phyloP scores from a whole-genome alignment of 2,888 invertebrate species.

The Cryptus armator region DNA sequence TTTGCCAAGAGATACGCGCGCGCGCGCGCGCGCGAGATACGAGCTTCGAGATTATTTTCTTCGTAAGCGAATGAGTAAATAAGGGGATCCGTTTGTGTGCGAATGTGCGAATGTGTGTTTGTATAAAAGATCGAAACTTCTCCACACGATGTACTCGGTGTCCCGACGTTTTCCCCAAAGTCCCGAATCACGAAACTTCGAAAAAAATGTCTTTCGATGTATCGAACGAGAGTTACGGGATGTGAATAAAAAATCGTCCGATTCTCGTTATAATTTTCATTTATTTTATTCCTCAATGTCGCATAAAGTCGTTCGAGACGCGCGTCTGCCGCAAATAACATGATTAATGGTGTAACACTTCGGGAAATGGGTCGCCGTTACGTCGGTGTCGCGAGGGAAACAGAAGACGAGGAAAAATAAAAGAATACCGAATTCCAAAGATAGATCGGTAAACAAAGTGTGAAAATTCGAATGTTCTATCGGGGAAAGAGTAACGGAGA shows the following conservation, averaged over 20 bases:
- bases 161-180: slow-evolving; percentile 29
- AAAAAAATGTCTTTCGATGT: slow-evolving; percentile 15
- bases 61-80: slow-evolving; percentile 45
- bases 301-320: not conserved
- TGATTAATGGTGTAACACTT: slow-evolving; percentile 23
- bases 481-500: slow-evolving; percentile 6
- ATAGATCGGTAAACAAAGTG: slow-evolving; percentile 52
- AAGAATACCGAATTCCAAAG: slow-evolving; percentile 40
- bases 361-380: slow-evolving; percentile 27
- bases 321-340: slow-evolving; percentile 23
- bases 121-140: slow-evolving; percentile 34
- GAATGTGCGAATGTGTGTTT: slow-evolving; percentile 14
- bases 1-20: slow-evolving; percentile 77
- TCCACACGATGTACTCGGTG: slow-evolving; percentile 52
- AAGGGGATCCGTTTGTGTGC: slow-evolving; percentile 47
- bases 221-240: not conserved
- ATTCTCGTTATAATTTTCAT: not conserved
- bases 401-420: slow-evolving; percentile 22
- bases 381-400: slow-evolving; percentile 28
- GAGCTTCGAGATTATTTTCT: slow-evolving; percentile 51
- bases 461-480: slow-evolving; percentile 30
- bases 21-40: slow-evolving; percentile 47
- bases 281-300: slow-evolving; percentile 8
- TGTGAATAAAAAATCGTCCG: not conserved
- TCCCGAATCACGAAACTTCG: slow-evolving; percentile 21